Evolutionary conservation across 1,140 invertebrate genomes (phyloP).

Genomic region (Streblospio benedicti): DNA sequence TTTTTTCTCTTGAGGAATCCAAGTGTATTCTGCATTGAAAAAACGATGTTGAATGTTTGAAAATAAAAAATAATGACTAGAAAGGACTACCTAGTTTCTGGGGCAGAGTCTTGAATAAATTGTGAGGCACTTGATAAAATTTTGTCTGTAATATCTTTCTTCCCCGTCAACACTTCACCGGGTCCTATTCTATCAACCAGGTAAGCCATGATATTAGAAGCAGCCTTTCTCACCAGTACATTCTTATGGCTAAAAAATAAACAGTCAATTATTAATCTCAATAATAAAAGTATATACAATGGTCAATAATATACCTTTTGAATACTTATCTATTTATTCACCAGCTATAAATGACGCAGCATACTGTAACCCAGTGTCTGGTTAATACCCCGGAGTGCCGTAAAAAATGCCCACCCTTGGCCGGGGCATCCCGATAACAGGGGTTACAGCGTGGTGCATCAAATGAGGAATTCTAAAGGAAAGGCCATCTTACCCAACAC

Average conservation of each 20-base stretch:
- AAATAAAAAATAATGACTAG: no score
- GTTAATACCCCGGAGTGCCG: no score
- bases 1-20: no score
- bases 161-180: constrained; percentile 59
- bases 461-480: no score
- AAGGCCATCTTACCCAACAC: no score
- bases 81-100: constrained; percentile 78
- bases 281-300: constrained; percentile 11
- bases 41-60: no score
- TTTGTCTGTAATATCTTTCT: constrained; percentile 69
- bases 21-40: no score
- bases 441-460: no score
- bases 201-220: constrained; percentile 66
- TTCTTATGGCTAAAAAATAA: constrained; percentile 67
- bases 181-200: constrained; percentile 62
- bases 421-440: no score
- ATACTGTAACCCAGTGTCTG: no score
- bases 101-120: constrained; percentile 72
- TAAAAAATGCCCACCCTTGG: no score
- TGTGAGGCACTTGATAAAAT: constrained; percentile 70
- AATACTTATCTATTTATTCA: background rate
- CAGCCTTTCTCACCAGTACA: constrained; percentile 67
- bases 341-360: background rate
- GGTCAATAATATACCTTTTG: background rate
- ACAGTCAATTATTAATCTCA: constrained; percentile 23